Evolutionary conservation across 2,888 invertebrate species (phyloP).

Genomic region (Scaptomyza caliginosa): DNA sequence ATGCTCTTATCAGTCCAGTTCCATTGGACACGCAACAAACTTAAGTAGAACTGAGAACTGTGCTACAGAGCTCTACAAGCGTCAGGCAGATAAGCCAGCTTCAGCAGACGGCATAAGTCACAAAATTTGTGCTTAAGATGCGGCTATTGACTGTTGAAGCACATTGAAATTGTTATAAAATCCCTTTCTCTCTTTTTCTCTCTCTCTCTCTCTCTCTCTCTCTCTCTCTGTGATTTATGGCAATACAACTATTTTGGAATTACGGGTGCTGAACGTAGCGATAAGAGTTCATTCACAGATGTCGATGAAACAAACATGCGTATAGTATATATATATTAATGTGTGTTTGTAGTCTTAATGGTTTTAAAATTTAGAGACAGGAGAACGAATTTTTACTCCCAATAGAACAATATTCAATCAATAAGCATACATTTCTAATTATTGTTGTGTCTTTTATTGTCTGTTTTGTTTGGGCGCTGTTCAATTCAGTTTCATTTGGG

Average conservation of each 20-base stretch:
- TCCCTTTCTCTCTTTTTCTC: not conserved
- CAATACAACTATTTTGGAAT: slow-evolving; percentile 57
- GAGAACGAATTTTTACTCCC: too few relatives aligned
- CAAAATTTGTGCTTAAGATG: slow-evolving; percentile 29
- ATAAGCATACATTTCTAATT: slow-evolving; percentile 25
- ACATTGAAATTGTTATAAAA: slow-evolving; percentile 6
- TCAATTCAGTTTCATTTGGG: slow-evolving; percentile 65
- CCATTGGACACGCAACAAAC: slow-evolving; percentile 35
- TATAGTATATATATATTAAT: slow-evolving; percentile 1
- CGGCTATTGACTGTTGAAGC: slow-evolving; percentile 14
- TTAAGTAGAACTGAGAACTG: slow-evolving; percentile 43
- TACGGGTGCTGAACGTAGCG: slow-evolving; percentile 40
- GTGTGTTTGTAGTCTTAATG: not conserved
- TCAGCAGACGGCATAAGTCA: slow-evolving; percentile 28
- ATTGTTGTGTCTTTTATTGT: slow-evolving; percentile 29
- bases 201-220: not conserved
- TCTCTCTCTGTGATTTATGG: not conserved
- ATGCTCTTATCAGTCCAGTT: slow-evolving; percentile 49
- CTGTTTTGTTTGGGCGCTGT: slow-evolving; percentile 36
- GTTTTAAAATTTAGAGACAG: too few relatives aligned
- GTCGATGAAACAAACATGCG: not conserved
- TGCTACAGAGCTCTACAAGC: slow-evolving; percentile 29
- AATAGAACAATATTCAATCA: slow-evolving; percentile 13
- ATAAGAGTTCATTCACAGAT: slow-evolving; percentile 77
- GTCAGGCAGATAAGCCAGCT: slow-evolving; percentile 6